Percentiles rank a stretch among this genome's conserved stretches.
phyloP scores from a whole-genome alignment of 2,797 vertebrate genomes.

The Gobionotothen gibberifrons region DNA sequence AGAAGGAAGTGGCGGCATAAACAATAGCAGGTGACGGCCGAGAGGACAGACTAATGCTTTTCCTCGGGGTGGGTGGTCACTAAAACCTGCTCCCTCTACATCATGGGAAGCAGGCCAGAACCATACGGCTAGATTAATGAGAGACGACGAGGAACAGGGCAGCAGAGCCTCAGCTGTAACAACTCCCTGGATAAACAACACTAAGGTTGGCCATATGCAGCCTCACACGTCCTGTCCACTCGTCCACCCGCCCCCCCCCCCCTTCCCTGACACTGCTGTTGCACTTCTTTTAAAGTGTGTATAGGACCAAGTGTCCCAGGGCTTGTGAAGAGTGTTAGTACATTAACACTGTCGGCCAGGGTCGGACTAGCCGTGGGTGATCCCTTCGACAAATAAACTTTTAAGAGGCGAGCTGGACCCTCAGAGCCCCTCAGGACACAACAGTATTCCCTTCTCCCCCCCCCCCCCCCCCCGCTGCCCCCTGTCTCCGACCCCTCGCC shows the following conservation, averaged over 20 bases:
- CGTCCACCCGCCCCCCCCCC: not conserved
- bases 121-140: slow-evolving; percentile 77
- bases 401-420: slow-evolving; percentile 45
- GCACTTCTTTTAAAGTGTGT: slow-evolving; percentile 69
- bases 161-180: slow-evolving; percentile 76
- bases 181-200: slow-evolving; percentile 75
- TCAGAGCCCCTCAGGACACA: slow-evolving; percentile 25
- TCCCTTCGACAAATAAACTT: slow-evolving; percentile 70
- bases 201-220: slow-evolving; percentile 68
- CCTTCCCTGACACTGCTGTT: slow-evolving; percentile 31
- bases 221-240: slow-evolving; percentile 30
- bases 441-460: slow-evolving; percentile 19
- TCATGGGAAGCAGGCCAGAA: slow-evolving; percentile 70
- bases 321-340: slow-evolving; percentile 56
- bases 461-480: not conserved
- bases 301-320: slow-evolving; percentile 56
- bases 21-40: slow-evolving; percentile 72
- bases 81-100: slow-evolving; percentile 65
- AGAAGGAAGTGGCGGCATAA: slow-evolving; percentile 60
- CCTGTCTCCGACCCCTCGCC: slow-evolving; percentile 23
- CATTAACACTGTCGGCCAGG: slow-evolving; percentile 65
- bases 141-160: slow-evolving; percentile 64
- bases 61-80: slow-evolving; percentile 76
- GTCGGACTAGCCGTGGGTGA: slow-evolving; percentile 53
- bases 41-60: slow-evolving; percentile 61